Percentiles rank a stretch among this genome's conserved stretches.
phyloP scores from a whole-genome alignment of 64 coral and sea anemone species.

The Pocillopora verrucosa region DNA sequence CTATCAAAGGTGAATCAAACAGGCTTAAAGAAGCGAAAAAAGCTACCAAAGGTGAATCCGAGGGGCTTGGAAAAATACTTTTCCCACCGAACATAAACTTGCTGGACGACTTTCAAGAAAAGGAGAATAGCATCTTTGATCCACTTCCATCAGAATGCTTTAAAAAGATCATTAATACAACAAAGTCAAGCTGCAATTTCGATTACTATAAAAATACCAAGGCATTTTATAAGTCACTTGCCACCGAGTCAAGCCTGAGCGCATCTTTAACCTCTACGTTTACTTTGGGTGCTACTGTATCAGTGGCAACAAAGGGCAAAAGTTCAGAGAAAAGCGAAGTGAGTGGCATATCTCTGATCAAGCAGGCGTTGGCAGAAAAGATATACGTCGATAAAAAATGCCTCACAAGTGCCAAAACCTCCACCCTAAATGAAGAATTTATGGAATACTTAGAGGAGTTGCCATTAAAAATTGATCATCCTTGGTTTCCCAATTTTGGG shows the following conservation, averaged over 20 bases:
- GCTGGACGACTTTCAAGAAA: slow-evolving; percentile 3
- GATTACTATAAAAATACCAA: slow-evolving; percentile 9
- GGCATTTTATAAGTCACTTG: background rate
- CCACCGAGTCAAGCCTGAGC: background rate
- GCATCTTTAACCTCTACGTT: background rate
- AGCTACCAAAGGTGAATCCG: background rate
- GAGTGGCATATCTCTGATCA: slow-evolving; percentile 11
- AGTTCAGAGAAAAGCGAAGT: background rate
- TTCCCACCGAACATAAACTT: background rate
- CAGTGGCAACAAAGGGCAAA: slow-evolving; percentile 4
- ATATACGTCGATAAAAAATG: slow-evolving; percentile 34
- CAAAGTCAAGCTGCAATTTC: background rate
- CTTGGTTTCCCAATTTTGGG: slow-evolving; percentile 45
- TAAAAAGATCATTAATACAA: background rate
- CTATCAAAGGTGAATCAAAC: background rate
- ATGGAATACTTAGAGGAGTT: slow-evolving; percentile 35
- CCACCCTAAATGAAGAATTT: slow-evolving; percentile 3
- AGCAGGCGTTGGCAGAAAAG: slow-evolving; percentile 4
- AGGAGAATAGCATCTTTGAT: background rate
- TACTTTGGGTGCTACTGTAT: slow-evolving; percentile 1
- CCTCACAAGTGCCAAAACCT: background rate
- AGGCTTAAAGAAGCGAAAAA: background rate
- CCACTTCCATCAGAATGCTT: background rate
- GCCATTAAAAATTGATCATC: slow-evolving; percentile 11
- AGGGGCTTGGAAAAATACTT: background rate